These are phyloP conservation scores for Phataginus tetradactyla DNA, from an alignment of 2,797 vertebrate species.

Conservation along the genomic window DNA sequence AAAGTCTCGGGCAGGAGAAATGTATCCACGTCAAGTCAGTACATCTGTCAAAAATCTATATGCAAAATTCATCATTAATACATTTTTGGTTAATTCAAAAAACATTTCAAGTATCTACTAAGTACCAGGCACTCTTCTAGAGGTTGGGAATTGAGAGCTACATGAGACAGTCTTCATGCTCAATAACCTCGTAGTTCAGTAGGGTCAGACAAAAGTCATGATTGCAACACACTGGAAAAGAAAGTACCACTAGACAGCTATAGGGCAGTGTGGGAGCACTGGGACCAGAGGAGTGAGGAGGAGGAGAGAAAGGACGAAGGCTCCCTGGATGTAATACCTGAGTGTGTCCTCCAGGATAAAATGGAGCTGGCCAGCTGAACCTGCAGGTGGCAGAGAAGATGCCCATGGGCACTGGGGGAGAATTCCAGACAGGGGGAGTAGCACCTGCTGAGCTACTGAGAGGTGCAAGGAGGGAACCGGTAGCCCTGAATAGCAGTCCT, in stretches of 20 bases:
- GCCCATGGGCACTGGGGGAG: fast-evolving
- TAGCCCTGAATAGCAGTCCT: not conserved
- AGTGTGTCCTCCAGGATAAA: not conserved
- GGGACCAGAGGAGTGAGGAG: too few relatives aligned
- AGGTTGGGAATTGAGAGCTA: not conserved
- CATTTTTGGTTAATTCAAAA: not conserved
- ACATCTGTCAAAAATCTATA: not conserved
- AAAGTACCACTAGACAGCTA: not conserved
- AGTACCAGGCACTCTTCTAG: not conserved
- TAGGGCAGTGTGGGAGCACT: not conserved
- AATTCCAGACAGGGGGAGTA: not conserved
- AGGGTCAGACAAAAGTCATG: not conserved
- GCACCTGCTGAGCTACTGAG: not conserved
- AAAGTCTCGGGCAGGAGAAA: not conserved
- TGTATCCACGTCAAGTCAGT: not conserved
- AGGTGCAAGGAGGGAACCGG: not conserved
- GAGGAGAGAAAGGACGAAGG: not conserved
- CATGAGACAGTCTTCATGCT: not conserved
- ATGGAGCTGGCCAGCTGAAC: not conserved
- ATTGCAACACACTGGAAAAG: not conserved
- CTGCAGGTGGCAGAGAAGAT: not conserved
- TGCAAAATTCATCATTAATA: not conserved
- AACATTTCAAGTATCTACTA: not conserved
- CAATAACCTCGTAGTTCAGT: not conserved
- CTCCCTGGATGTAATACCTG: not conserved